These are phyloP conservation scores for Lepilemur septentrionalis DNA, from an alignment of 2,797 vertebrate genomes.

Conservation along the genomic window DNA sequence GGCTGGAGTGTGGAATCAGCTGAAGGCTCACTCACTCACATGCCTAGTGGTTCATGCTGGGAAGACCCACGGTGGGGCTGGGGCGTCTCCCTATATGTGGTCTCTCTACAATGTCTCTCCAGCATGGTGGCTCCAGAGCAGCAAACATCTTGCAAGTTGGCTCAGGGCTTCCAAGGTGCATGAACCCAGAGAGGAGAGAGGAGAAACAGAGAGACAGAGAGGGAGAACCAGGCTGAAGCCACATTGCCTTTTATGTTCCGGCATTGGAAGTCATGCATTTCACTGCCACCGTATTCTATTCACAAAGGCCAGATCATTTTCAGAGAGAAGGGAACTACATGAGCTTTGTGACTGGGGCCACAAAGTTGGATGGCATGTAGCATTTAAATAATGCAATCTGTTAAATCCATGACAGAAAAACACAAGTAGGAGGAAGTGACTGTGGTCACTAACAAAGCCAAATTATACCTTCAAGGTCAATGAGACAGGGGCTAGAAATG, in stretches of 20 bases:
- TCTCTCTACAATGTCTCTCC: not conserved
- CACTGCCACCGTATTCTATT: not conserved
- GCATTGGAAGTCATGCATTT: fast-evolving
- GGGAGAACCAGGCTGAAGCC: not conserved
- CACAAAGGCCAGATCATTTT: not conserved
- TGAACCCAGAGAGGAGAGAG: not conserved
- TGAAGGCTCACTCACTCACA: not conserved
- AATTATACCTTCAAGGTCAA: not conserved
- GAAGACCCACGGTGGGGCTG: not conserved
- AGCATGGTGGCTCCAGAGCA: not conserved
- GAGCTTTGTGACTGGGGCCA: not conserved
- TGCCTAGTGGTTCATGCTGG: not conserved
- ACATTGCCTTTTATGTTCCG: not conserved
- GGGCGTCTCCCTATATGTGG: no score
- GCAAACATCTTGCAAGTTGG: not conserved
- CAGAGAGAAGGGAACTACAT: not conserved
- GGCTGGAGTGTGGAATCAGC: not conserved
- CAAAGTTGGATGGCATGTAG: not conserved
- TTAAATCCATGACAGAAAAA: not conserved
- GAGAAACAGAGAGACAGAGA: not conserved
- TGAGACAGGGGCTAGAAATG: not conserved
- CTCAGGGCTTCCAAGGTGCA: not conserved
- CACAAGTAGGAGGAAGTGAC: not conserved
- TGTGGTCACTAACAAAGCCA: not conserved
- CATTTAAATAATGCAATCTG: not conserved